Conservation (phyloP, 2,797 vertebrate species). For the Anguilla pacifica region DNA sequence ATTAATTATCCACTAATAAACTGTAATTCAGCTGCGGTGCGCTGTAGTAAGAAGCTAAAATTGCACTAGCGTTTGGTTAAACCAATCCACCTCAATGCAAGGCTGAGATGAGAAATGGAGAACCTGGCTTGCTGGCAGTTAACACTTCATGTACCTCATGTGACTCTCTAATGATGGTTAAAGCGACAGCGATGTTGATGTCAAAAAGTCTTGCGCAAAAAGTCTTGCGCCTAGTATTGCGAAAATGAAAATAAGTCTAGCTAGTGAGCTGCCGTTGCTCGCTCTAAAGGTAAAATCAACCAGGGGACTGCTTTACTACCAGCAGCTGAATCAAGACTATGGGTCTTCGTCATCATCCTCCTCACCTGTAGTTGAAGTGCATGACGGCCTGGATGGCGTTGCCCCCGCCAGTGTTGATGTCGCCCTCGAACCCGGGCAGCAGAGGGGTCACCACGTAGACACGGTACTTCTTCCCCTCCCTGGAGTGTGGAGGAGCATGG, state of each 20-base stretch:
- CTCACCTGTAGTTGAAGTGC: constrained; percentile 98
- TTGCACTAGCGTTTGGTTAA: background rate
- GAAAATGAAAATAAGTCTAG: background rate
- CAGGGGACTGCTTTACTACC: background rate
- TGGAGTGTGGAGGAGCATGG: constrained; percentile 46
- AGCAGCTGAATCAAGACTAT: no score
- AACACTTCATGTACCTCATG: background rate
- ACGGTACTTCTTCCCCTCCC: constrained; percentile 81
- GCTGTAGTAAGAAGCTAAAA: background rate
- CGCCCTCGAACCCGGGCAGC: constrained; percentile 92
- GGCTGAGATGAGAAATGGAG: background rate
- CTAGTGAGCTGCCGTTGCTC: background rate
- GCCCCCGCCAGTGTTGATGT: constrained; percentile 93
- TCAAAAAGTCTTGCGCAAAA: background rate
- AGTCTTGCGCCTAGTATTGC: background rate
- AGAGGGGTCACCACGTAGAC: constrained; percentile 93
- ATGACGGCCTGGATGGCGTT: constrained; percentile 92
- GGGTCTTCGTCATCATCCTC: background rate
- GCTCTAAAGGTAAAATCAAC: background rate
- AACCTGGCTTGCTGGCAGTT: background rate
- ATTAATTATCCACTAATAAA: background rate
- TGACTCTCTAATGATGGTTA: background rate
- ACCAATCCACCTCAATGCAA: background rate
- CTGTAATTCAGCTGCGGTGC: background rate
- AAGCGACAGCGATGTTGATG: background rate